Percentiles rank a stretch among this genome's conserved stretches.
Evolutionary conservation across 2,797 vertebrate genomes (phyloP).

Genomic region (Lagodon rhomboides): DNA sequence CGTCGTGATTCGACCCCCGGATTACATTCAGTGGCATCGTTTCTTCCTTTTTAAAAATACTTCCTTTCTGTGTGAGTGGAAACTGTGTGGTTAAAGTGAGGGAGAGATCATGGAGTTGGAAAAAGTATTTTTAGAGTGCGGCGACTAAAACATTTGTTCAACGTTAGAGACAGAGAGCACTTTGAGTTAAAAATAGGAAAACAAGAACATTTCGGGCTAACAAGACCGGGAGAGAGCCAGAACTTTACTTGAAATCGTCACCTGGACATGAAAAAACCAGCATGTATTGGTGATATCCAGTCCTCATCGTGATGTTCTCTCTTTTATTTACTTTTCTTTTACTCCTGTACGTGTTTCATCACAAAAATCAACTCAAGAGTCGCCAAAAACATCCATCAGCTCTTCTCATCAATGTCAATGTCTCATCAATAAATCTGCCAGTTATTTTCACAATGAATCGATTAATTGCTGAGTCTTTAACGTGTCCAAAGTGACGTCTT

Average conservation of each 20-base stretch:
- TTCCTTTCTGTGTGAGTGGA: background rate
- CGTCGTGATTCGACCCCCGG: background rate
- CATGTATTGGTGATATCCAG: background rate
- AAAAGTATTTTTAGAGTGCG: too few relatives aligned
- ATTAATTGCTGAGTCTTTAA: too few relatives aligned
- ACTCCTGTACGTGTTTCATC: background rate
- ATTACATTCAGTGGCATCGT: background rate
- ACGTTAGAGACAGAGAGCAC: background rate
- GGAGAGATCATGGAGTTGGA: background rate
- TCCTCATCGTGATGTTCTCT: background rate
- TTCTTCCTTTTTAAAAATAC: background rate
- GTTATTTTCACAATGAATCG: too few relatives aligned
- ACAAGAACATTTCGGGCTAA: background rate
- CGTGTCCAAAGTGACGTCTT: too few relatives aligned
- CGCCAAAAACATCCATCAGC: background rate
- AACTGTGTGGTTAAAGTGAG: background rate
- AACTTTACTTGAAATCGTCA: too few relatives aligned
- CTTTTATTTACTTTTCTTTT: background rate
- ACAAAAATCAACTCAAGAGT: background rate
- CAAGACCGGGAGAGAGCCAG: too few relatives aligned
- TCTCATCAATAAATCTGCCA: too few relatives aligned
- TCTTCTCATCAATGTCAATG: too few relatives aligned
- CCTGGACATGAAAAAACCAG: too few relatives aligned
- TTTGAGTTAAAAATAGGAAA: background rate
- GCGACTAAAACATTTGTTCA: background rate